Percentiles rank a stretch among this genome's conserved stretches.
Evolutionary conservation across 2,113 vertebrate genomes (phyloP).

Genomic region (Myocastor coypus): DNA sequence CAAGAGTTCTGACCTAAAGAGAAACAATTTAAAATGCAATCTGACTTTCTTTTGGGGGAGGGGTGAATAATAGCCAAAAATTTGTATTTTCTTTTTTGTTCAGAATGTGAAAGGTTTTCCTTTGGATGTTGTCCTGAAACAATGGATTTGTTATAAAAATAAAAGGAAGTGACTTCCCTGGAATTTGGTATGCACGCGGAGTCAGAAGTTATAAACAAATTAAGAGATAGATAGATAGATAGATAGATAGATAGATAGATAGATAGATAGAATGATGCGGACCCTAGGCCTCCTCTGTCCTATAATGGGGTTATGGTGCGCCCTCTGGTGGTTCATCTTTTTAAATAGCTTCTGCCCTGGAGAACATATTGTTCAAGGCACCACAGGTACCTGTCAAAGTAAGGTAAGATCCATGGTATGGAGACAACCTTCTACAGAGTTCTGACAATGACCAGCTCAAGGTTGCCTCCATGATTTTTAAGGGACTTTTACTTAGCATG

Average conservation of each 20-base stretch:
- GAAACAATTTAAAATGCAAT: conserved; percentile 12
- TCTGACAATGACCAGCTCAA: not conserved
- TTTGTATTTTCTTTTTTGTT: conserved; percentile 19
- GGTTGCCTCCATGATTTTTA: not conserved
- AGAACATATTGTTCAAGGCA: not conserved
- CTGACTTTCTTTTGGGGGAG: conserved; percentile 4
- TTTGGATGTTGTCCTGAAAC: conserved; percentile 45
- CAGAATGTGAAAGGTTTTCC: conserved; percentile 35
- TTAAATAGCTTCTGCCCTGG: not conserved
- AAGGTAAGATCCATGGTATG: not conserved
- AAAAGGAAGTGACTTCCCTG: not conserved
- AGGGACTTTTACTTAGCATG: not conserved
- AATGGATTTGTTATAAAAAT: conserved; percentile 32
- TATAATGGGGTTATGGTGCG: not conserved
- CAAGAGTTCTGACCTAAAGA: not conserved
- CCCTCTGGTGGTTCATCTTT: conserved; percentile 66
- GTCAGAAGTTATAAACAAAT: conserved; percentile 15
- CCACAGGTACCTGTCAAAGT: not conserved
- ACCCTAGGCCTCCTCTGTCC: not conserved
- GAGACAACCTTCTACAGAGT: not conserved
- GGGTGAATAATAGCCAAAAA: not conserved
- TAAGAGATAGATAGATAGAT: not conserved
- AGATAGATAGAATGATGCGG: not conserved
- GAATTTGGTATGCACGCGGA: not conserved
- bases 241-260: too few relatives aligned